Evolutionary conservation across 2,888 invertebrate species (phyloP).

Genomic region (Megaustenia siamemsis): DNA sequence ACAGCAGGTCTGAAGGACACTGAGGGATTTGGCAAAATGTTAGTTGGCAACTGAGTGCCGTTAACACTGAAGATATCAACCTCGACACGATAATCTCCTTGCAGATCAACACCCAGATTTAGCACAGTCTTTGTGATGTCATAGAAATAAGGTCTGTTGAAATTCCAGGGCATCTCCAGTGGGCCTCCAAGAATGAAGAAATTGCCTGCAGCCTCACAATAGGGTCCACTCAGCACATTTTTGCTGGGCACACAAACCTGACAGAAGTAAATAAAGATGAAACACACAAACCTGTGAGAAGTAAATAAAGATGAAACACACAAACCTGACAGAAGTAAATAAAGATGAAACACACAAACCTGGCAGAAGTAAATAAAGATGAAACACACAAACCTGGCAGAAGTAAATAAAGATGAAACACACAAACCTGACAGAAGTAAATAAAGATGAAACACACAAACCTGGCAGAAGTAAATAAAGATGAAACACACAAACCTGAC

Average conservation of each 20-base stretch:
- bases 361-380: too few species aligned
- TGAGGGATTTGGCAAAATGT: slow-evolving; percentile 48
- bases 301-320: too few species aligned
- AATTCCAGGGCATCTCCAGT: slow-evolving; percentile 59
- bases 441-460: too few species aligned
- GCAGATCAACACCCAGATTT: slow-evolving; percentile 33
- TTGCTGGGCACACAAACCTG: slow-evolving; percentile 50
- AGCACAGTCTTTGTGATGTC: slow-evolving; percentile 57
- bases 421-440: too few species aligned
- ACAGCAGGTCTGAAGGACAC: slow-evolving; percentile 51
- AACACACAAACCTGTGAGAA: too few species aligned
- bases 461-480: too few species aligned
- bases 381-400: too few species aligned
- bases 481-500: too few species aligned
- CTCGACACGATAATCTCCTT: slow-evolving; percentile 53
- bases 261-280: too few species aligned
- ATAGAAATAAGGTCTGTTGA: slow-evolving; percentile 56
- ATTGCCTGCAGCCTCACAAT: slow-evolving; percentile 58
- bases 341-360: too few species aligned
- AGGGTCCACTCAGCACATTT: slow-evolving; percentile 9
- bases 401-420: too few species aligned
- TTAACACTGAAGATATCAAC: slow-evolving; percentile 56
- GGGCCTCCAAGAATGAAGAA: slow-evolving; percentile 60
- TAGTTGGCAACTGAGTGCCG: slow-evolving; percentile 50
- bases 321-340: too few species aligned